These are phyloP conservation scores for Spea hammondii DNA, from an alignment of 2,797 vertebrate genomes.

Conservation along the genomic window DNA sequence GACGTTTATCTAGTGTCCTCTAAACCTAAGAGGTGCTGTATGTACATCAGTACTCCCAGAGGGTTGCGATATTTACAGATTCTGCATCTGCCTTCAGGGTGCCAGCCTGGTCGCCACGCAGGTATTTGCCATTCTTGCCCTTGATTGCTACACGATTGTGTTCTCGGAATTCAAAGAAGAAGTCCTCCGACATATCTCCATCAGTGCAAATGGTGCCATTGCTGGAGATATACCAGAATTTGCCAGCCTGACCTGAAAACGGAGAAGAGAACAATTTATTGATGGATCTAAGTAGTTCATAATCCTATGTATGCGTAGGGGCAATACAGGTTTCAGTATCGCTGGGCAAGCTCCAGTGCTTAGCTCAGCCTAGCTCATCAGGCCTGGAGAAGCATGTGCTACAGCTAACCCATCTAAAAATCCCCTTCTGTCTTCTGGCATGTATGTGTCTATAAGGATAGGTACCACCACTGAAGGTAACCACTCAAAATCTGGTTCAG, in stretches of 20 bases:
- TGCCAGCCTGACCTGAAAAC: conserved; percentile 75
- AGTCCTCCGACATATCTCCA: conserved; percentile 86
- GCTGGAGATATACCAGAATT: conserved; percentile 89
- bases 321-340: no score
- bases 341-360: no score
- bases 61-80: conserved; percentile 70
- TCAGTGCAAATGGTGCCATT: conserved; percentile 85
- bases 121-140: conserved; percentile 81
- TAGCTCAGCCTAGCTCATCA: no score
- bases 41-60: conserved; percentile 89
- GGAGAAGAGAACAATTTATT: conserved; percentile 26
- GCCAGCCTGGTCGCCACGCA: conserved; percentile 87
- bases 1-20: conserved; percentile 23
- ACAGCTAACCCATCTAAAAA: no score
- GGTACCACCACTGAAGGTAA: no score
- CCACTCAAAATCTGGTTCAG: no score
- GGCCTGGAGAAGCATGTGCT: no score
- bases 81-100: conserved; percentile 85
- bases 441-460: no score
- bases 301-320: no score
- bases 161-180: conserved; percentile 85
- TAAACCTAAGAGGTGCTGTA: conserved; percentile 28
- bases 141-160: conserved; percentile 87
- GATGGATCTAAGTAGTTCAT: background rate
- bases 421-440: no score